Conservation (phyloP, 2,888 invertebrate species). For the Agonum fuliginosum region DNA sequence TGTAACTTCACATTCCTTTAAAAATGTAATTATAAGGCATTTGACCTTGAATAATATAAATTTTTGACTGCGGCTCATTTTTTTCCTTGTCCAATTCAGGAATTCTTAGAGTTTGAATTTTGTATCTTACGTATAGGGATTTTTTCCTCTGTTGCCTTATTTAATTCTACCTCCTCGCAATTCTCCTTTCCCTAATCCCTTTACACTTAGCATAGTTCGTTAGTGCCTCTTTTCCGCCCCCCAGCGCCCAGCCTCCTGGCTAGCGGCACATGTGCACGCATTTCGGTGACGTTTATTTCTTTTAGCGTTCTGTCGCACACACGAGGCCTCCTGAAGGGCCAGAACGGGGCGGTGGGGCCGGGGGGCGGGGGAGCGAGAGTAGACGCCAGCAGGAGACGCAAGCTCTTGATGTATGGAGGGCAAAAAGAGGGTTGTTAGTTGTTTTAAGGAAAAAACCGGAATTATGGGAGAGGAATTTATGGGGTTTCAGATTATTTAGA, state of each 20-base stretch:
- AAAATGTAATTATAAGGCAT: no score
- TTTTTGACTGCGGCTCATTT: no score
- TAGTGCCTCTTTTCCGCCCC: not conserved
- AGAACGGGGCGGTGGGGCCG: not conserved
- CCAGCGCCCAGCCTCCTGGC: not conserved
- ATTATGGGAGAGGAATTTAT: not conserved
- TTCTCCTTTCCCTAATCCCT: not conserved
- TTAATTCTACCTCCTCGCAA: no score
- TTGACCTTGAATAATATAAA: no score
- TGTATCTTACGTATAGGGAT: no score
- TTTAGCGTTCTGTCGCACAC: not conserved
- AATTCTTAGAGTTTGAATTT: no score
- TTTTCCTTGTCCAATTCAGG: no score
- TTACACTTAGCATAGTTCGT: not conserved
- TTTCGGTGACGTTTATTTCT: not conserved
- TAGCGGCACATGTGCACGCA: conserved; percentile 12
- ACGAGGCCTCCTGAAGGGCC: no score
- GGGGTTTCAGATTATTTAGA: not conserved
- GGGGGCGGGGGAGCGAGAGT: not conserved
- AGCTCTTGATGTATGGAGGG: not conserved
- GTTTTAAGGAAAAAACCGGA: not conserved
- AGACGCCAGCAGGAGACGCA: no score
- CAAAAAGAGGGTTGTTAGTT: not conserved
- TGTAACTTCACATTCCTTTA: no score
- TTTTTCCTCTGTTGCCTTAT: no score